Evolutionary conservation across 2,113 vertebrate species (phyloP).

Genomic region (Guaruba guarouba): DNA sequence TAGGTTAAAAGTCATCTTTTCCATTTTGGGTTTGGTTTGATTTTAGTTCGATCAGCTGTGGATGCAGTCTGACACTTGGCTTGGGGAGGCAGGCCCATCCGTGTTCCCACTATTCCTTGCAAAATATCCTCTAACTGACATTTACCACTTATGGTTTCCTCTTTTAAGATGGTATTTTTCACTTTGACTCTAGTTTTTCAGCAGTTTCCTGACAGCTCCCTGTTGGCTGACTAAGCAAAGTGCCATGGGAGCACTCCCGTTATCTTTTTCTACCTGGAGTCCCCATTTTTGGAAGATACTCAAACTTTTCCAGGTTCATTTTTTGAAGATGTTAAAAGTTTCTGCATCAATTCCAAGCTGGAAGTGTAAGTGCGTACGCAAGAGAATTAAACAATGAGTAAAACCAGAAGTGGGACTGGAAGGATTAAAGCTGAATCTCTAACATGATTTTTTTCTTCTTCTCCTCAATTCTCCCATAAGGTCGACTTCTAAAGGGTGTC

Average conservation of each 20-base stretch:
- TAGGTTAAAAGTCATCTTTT: not conserved
- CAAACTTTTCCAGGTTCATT: not conserved
- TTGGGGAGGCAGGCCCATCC: not conserved
- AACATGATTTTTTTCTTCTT: rapidly evolving
- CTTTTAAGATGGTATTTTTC: not conserved
- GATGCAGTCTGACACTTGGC: not conserved
- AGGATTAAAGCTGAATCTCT: not conserved
- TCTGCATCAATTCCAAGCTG: not conserved
- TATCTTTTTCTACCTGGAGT: not conserved
- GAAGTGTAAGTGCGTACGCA: not conserved
- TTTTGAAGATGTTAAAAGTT: not conserved
- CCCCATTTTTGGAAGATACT: not conserved
- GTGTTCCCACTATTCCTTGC: not conserved
- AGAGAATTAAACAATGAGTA: not conserved
- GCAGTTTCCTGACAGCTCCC: not conserved
- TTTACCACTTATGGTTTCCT: not conserved
- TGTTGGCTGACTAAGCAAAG: not conserved
- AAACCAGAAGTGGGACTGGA: not conserved
- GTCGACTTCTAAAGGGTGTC: conserved; percentile 66
- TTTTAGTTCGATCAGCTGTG: not conserved
- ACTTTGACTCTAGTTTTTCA: not conserved
- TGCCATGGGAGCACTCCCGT: not conserved
- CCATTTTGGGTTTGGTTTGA: too few relatives aligned
- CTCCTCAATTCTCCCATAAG: conserved; percentile 25
- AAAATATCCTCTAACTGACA: not conserved